Conservation (phyloP, 2,888 invertebrate genomes). For the Rotaria socialis region DNA sequence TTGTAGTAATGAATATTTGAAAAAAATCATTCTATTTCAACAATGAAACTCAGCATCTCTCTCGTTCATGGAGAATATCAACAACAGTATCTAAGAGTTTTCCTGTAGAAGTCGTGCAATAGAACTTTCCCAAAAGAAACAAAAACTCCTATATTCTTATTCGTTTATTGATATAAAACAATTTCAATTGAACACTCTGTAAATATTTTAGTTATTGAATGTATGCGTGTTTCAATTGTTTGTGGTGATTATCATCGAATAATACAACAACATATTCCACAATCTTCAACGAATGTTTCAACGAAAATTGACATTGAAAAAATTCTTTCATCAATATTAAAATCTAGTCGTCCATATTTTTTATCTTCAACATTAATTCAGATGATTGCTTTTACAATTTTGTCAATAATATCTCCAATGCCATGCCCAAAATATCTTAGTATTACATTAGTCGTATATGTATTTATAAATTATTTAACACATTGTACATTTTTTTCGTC, state of each 20-base stretch:
- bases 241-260: conserved; percentile 23
- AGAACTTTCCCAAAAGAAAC: too few relatives aligned
- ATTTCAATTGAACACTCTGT: too few relatives aligned
- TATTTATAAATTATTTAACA: background rate
- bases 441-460: background rate
- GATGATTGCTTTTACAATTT: background rate
- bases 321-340: background rate
- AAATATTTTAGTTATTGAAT: conserved; percentile 6
- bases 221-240: background rate
- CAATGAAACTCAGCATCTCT: too few relatives aligned
- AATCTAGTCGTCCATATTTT: background rate
- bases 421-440: background rate
- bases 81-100: too few relatives aligned
- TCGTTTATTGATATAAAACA: too few relatives aligned
- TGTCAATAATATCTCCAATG: background rate
- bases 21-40: too few relatives aligned
- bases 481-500: conserved; percentile 28
- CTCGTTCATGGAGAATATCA: too few relatives aligned
- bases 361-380: background rate
- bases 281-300: background rate
- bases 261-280: background rate
- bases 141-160: too few relatives aligned
- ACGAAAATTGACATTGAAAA: background rate
- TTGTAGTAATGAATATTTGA: too few relatives aligned
- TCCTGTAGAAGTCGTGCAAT: too few relatives aligned